Base-by-base conservation (phyloP, 2,797 vertebrate genomes). In the Enteromius mattozi region DNA sequence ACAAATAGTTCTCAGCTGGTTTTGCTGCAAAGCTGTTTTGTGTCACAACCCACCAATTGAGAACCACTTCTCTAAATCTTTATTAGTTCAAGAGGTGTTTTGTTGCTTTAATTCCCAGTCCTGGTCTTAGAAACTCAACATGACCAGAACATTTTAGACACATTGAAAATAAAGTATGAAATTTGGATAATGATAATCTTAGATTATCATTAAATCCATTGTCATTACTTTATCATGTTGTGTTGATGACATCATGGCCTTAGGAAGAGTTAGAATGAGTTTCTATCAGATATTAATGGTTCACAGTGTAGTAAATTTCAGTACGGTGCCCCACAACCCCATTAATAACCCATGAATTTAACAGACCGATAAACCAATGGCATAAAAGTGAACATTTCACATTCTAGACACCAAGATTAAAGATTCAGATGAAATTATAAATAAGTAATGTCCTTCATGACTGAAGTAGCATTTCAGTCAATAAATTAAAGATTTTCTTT, bases 261-360 rank as follows among this genome's bases (percentile, higher is more conserved):
- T 66, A 80, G 42, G 80, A 86, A 76, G 49, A 49, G 70, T 90
- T 85, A 75, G 78, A 86, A 81, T 95, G 95, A 74, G 80, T 33
- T 81, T 83, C 27, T 71, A 78, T 70, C n/a, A 33, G 27, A 68
- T 42, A 83, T 54, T 45, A 27, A 68, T 69, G 74, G 3, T 78
- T 45, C 37, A 59, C 10, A 42, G 49, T 42, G 49, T 69, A 78
- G 63, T 59, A 83, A 47, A 83, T 69, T n/a, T 54, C 19, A 56
- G 61, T 54, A 21, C 33, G 42, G 81, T 69, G 14, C 65, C 17
- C 61, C 33, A 12, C 33, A 69, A 24, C 45, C 61, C 42, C 95
- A 95, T 95, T 94, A 93, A 95, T 95, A 76, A 78, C 74, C 49
- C 61, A 78, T 21, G 49, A 78, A 54, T 83, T 54, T 65, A 77